phyloP scores from a whole-genome alignment of 2,888 invertebrate genomes.

The Cryptus viduatorius region DNA sequence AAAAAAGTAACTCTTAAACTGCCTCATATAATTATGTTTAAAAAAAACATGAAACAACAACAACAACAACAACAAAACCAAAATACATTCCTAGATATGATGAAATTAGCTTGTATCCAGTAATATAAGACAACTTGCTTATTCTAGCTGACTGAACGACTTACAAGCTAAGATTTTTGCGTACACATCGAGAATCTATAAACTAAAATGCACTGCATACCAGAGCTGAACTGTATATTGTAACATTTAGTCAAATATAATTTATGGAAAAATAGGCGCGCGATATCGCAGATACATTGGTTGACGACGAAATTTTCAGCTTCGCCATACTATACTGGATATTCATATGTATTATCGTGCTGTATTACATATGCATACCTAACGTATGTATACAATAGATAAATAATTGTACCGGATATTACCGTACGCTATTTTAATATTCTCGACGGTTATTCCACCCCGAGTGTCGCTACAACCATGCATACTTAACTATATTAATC shows the following conservation, averaged over 20 bases:
- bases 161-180: conserved; percentile 52
- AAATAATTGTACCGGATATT: conserved; percentile 63
- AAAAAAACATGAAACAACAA: conserved; percentile 27
- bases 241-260: conserved; percentile 30
- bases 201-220: conserved; percentile 32
- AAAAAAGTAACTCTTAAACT: conserved; percentile 67
- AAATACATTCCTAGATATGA: conserved; percentile 68
- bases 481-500: conserved; percentile 64
- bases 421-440: conserved; percentile 66
- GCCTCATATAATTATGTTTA: conserved; percentile 65
- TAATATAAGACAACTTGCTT: conserved; percentile 58
- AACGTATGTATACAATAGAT: conserved; percentile 61
- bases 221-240: conserved; percentile 43
- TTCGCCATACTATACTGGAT: conserved; percentile 60
- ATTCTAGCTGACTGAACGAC: conserved; percentile 64
- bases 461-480: conserved; percentile 68
- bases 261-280: conserved; percentile 13
- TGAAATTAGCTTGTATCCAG: conserved; percentile 63
- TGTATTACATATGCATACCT: conserved; percentile 63
- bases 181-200: conserved; percentile 39
- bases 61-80: conserved; percentile 53
- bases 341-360: conserved; percentile 61
- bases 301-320: conserved; percentile 44
- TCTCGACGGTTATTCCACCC: conserved; percentile 65
- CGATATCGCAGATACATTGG: not conserved